Conservation (phyloP, 1,140 invertebrate species). For the Coptotermes formosanus region DNA sequence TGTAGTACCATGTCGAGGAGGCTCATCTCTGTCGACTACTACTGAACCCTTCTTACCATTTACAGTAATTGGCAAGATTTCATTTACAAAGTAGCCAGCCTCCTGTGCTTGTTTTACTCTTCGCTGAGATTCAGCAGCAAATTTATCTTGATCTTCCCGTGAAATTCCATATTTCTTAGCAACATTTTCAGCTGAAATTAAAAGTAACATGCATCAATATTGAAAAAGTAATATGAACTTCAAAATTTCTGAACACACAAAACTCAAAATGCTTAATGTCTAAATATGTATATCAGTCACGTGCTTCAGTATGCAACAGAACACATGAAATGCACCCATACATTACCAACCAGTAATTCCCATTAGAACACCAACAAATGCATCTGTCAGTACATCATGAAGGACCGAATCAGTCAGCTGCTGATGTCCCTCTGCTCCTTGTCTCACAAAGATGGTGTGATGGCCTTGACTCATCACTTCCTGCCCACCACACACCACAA, state of each 20-base stretch:
- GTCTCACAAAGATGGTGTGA: slow-evolving; percentile 66
- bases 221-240: too few species aligned
- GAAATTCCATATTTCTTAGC: slow-evolving; percentile 67
- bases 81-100: slow-evolving; percentile 65
- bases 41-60: slow-evolving; percentile 51
- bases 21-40: slow-evolving; percentile 64
- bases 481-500: slow-evolving; percentile 81
- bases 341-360: slow-evolving; percentile 75
- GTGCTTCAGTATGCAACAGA: too few species aligned
- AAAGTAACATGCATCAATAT: background rate
- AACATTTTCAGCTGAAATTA: slow-evolving; percentile 71
- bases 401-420: slow-evolving; percentile 70
- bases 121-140: slow-evolving; percentile 70
- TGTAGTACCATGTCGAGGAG: slow-evolving; percentile 60
- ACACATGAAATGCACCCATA: background rate
- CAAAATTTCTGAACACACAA: too few species aligned
- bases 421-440: slow-evolving; percentile 66
- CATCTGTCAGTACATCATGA: slow-evolving; percentile 77
- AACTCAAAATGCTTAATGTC: too few species aligned
- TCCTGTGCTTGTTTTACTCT: slow-evolving; percentile 64
- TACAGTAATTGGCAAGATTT: slow-evolving; percentile 66
- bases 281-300: too few species aligned
- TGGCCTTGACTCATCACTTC: slow-evolving; percentile 83
- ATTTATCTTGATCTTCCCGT: slow-evolving; percentile 74
- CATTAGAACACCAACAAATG: slow-evolving; percentile 79